Evolutionary conservation across 1,140 invertebrate genomes (phyloP).

Genomic region (Bombus consobrinus): DNA sequence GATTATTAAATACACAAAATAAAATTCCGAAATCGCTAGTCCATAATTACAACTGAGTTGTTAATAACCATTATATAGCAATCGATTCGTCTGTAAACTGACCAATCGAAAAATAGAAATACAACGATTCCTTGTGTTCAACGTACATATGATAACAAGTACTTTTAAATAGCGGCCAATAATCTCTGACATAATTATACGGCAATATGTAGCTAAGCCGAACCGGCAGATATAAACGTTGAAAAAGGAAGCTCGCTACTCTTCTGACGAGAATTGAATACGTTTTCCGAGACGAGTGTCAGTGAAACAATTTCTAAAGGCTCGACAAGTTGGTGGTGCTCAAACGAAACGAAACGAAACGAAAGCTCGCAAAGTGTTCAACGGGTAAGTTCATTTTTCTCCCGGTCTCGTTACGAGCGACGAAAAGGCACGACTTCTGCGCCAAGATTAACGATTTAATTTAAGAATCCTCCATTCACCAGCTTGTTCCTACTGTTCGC

Average conservation of each 20-base stretch:
- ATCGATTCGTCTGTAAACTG: no score
- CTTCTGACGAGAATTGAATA: conserved; percentile 37
- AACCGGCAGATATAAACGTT: background rate
- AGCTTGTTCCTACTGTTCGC: conserved; percentile 44
- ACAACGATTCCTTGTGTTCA: background rate
- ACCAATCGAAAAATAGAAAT: background rate
- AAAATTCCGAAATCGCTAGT: background rate
- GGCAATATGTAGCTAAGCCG: background rate
- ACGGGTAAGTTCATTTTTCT: conserved; percentile 3
- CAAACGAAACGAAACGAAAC: background rate
- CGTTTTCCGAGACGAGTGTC: conserved; percentile 49
- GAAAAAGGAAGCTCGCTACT: conserved; percentile 7
- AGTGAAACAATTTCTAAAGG: conserved; percentile 48
- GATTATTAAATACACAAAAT: background rate
- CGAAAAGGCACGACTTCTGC: conserved; percentile 13
- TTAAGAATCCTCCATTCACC: conserved; percentile 70
- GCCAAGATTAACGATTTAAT: conserved; percentile 66
- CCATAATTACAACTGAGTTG: no score
- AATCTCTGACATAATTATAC: conserved; percentile 7
- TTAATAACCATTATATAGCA: no score
- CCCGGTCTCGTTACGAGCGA: conserved; percentile 19
- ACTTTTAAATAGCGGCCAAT: background rate
- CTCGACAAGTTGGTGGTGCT: conserved; percentile 31
- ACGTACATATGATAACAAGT: no score
- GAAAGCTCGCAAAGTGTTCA: background rate